These are phyloP conservation scores for Varanus komodoensis DNA, from an alignment of 2,113 vertebrate genomes.

Conservation along the genomic window DNA sequence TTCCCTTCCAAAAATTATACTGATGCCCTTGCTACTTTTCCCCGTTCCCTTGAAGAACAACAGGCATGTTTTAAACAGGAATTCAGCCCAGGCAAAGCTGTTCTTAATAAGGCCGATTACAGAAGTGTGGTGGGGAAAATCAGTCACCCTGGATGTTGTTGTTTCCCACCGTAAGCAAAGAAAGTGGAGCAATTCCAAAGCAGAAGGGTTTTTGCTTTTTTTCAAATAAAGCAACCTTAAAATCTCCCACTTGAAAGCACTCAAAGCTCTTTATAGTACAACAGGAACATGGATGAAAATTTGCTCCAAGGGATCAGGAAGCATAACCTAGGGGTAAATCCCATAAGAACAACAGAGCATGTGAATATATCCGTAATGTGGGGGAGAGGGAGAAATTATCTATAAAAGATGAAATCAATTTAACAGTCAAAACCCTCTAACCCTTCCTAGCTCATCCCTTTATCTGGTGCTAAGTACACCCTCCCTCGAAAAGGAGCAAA, in stretches of 20 bases:
- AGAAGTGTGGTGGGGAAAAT: not conserved
- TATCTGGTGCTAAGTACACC: constrained; percentile 44
- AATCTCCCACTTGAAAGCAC: not conserved
- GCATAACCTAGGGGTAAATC: not conserved
- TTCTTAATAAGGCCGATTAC: not conserved
- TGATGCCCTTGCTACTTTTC: not conserved
- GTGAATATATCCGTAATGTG: not conserved
- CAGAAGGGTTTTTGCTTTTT: not conserved
- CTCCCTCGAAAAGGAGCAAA: constrained; percentile 29
- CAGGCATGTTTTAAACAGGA: not conserved
- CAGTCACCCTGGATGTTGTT: not conserved
- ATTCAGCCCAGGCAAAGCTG: not conserved
- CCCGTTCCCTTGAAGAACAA: not conserved
- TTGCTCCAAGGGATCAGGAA: not conserved
- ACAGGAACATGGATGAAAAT: not conserved
- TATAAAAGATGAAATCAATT: constrained; percentile 46
- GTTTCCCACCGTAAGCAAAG: not conserved
- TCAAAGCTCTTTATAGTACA: not conserved
- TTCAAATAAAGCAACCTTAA: not conserved
- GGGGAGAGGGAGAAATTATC: not conserved
- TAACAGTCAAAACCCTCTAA: constrained; percentile 39
- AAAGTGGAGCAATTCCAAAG: not conserved
- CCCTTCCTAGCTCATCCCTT: constrained; percentile 30
- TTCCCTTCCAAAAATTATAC: not conserved
- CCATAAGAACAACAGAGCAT: not conserved